Base-by-base conservation (phyloP, 2,113 vertebrate species). In the Trichechus manatus region DNA sequence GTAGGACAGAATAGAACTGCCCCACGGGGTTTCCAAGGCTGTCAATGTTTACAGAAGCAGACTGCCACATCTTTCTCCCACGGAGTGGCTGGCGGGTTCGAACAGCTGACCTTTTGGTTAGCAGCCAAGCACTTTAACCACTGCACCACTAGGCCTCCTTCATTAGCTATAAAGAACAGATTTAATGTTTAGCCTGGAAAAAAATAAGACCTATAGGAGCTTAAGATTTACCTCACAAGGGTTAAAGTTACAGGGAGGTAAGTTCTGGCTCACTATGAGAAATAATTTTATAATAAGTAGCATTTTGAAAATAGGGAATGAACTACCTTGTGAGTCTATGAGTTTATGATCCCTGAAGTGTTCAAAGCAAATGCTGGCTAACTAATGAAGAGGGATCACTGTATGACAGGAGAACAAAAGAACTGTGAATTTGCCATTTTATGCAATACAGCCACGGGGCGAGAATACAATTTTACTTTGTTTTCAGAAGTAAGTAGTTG, bases 211-310 rank as follows among this genome's bases (percentile, higher is more conserved):
- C 79, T 50, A n/a, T 81, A 84, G 8, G 23, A 61, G 27, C 33
- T 94, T 83, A 82, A 59, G 29, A 72, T 66, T 94, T 61, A 47
- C 5, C 42, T 95, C 86, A 87, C 7, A 74, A 68, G 47, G 44
- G 81, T 82, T 86, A 86, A 89, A 93, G 39, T 89, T 94, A 85
- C 20, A 91, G 33, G 25, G 36, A 92, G 63, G 68, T 29, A 92
- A 92, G 90, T 91, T 85, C 42, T 93, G 86, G 72, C 79, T 94
- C 25, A 80, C 13, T 39, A 27, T 33, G 44, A 39, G 31, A 95
- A 80, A 91, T 44, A 36, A 89, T 56, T 77, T 89, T 86, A 25
- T 92, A 91, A 92, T 17, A 50, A 85, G 42, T 3, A 61, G 17
- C 1, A 6, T 89, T 95, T 95, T 86, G 50, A 64, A 96, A 44